Base-by-base conservation (phyloP, 2,888 invertebrate genomes). In the Andrena fulva region DNA sequence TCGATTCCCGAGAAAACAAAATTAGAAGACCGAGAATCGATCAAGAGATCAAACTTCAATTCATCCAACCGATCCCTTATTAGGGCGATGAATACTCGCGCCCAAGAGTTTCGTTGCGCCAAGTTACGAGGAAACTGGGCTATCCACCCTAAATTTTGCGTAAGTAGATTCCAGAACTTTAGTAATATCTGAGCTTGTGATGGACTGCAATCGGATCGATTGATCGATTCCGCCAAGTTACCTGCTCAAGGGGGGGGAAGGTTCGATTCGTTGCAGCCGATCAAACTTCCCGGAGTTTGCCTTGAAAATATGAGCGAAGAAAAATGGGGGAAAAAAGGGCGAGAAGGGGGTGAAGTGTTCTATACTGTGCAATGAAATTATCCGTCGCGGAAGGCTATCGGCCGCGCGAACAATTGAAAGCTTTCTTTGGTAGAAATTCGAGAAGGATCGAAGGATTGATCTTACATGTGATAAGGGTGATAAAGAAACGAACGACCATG, bases 381-480 rank as follows among this genome's bases (percentile, higher is more conserved):
- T 20, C 2, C 42, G 29, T 35, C 64, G 35, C 16, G 42, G 3
- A 16, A 64, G 5, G 52, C 33, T 62, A 31, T 67, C 50, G 31
- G 42, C 56, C 20, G 48, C 29, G 48, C 62, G 24, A 31, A 50
- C 27, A 31, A 33, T 48, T 27, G 8, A 27, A 33, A 24, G 48
- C 54, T 27, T 10, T 56, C 24, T 7, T 24, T 20, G n/a, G 54
- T 10, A n/a, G 63, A 12, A 12, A 33, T 35, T 16, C 2, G 24
- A 10, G 20, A 42, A 60, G 50, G 4, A 29, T 29, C 24, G 5
- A 35, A 20, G 24, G 8, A 35, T 63, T 52, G 1, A 20, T 64
- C 64, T 87, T 83, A 90, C 90, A 89, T 10, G 91, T 91, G 52
- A 89, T 20, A 20, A 87, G 48, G 8, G 87, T 91, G n/a, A 91